Conservation (phyloP, 2,797 vertebrate genomes). For the Pelobates cultripes region DNA sequence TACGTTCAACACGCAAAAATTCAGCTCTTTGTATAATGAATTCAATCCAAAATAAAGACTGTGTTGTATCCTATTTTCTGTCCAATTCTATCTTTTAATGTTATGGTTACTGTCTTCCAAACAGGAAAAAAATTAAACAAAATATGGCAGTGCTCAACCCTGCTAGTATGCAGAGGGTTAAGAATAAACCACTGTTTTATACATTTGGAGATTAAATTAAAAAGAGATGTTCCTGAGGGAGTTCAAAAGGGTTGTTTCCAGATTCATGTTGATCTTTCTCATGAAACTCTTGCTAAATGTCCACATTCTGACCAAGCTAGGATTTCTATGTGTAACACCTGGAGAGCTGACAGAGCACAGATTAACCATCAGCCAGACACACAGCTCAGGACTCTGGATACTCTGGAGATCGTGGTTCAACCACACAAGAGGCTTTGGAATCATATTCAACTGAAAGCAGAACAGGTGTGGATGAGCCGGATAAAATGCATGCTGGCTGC, state of each 20-base stretch:
- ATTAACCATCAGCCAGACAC: slow-evolving; percentile 6
- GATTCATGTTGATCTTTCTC: slow-evolving; percentile 14
- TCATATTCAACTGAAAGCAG: neutral
- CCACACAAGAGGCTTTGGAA: slow-evolving; percentile 2
- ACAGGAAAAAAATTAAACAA: too few species aligned
- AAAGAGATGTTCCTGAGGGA: slow-evolving; percentile 8
- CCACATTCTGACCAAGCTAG: neutral
- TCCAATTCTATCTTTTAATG: too few species aligned
- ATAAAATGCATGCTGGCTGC: neutral
- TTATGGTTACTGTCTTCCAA: too few species aligned
- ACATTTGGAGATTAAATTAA: slow-evolving; percentile 5
- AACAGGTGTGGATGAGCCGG: neutral
- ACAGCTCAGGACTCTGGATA: neutral
- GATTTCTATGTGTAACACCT: slow-evolving; percentile 1
- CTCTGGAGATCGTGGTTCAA: neutral
- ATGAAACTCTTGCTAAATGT: slow-evolving; percentile 9
- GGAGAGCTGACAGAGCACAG: neutral
- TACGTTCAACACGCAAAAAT: too few species aligned
- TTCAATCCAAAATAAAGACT: too few species aligned
- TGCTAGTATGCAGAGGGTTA: neutral
- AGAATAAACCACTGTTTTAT: neutral
- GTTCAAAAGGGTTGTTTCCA: slow-evolving; percentile 11
- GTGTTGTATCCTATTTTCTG: too few species aligned
- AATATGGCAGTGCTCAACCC: too few species aligned
- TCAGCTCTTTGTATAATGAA: too few species aligned